Conservation (phyloP, 1,140 invertebrate genomes). For the Xylocopa sonorina region DNA sequence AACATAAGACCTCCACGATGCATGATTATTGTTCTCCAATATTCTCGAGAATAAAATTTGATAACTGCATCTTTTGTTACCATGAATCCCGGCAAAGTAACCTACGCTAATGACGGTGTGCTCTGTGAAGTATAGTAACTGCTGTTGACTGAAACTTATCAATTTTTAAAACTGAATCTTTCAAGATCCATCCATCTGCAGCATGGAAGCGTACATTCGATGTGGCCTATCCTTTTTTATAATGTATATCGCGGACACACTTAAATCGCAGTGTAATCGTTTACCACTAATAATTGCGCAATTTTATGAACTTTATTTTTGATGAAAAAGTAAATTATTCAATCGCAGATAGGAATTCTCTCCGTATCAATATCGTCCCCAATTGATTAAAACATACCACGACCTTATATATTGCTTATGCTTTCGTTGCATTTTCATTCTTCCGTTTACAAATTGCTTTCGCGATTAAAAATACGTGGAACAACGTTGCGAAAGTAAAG, state of each 20-base stretch:
- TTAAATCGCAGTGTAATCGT: too few relatives aligned
- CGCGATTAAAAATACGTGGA: too few relatives aligned
- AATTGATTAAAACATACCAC: too few relatives aligned
- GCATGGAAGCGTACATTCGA: background rate
- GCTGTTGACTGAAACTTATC: slow-evolving; percentile 7
- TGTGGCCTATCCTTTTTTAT: too few relatives aligned
- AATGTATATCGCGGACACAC: too few relatives aligned
- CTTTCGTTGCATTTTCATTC: too few relatives aligned
- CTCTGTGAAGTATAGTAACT: slow-evolving; percentile 7
- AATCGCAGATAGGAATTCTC: too few relatives aligned
- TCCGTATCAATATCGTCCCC: too few relatives aligned
- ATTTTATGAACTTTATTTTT: too few relatives aligned
- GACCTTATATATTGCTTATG: background rate
- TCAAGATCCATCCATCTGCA: background rate
- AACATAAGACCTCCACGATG: background rate
- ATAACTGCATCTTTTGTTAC: slow-evolving; percentile 6
- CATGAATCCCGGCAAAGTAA: background rate
- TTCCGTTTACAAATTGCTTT: slow-evolving; percentile 3
- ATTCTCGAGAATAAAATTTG: background rate
- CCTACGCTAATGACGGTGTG: background rate
- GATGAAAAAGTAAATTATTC: too few relatives aligned
- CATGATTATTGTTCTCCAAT: background rate
- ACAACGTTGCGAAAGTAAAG: too few relatives aligned
- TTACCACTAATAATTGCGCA: too few relatives aligned
- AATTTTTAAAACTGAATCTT: slow-evolving; percentile 21